phyloP scores from a whole-genome alignment of 2,113 vertebrate genomes.

The Lasiurus cinereus region DNA sequence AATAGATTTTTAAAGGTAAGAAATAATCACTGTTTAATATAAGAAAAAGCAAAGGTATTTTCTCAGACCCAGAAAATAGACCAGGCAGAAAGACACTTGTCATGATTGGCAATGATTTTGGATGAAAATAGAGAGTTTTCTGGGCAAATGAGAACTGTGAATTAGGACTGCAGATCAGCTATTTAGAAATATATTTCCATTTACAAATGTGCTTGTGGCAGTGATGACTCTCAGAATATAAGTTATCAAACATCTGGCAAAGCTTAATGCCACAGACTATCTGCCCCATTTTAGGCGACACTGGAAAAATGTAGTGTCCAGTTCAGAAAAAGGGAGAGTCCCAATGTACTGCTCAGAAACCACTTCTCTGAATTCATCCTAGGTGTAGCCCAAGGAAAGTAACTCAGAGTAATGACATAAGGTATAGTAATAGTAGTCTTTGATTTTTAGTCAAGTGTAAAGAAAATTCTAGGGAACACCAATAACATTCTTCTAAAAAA shows the following conservation, averaged over 20 bases:
- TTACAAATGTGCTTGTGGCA: not conserved
- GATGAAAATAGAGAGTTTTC: constrained; percentile 34
- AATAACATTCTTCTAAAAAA: constrained; percentile 10
- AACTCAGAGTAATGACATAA: not conserved
- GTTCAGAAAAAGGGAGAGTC: not conserved
- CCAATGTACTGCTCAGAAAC: not conserved
- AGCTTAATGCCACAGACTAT: not conserved
- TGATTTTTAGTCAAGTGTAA: not conserved
- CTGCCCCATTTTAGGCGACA: not conserved
- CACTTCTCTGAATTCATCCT: not conserved
- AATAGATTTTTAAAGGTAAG: not conserved
- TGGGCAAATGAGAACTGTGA: not conserved
- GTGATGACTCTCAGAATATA: constrained; percentile 41
- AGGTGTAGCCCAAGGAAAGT: not conserved
- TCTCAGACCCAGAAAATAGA: not conserved
- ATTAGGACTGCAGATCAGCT: constrained; percentile 40
- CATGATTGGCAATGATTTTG: not conserved
- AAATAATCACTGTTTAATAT: constrained; percentile 11
- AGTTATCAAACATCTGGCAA: constrained; percentile 10
- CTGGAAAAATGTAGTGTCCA: not conserved
- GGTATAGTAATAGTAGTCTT: not conserved
- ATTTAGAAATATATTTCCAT: constrained; percentile 43
- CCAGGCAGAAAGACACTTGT: not conserved
- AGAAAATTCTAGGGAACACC: constrained; percentile 6
- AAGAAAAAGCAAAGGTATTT: constrained; percentile 47